phyloP scores from a whole-genome alignment of 2,113 vertebrate species.

The Fregetta grallaria region DNA sequence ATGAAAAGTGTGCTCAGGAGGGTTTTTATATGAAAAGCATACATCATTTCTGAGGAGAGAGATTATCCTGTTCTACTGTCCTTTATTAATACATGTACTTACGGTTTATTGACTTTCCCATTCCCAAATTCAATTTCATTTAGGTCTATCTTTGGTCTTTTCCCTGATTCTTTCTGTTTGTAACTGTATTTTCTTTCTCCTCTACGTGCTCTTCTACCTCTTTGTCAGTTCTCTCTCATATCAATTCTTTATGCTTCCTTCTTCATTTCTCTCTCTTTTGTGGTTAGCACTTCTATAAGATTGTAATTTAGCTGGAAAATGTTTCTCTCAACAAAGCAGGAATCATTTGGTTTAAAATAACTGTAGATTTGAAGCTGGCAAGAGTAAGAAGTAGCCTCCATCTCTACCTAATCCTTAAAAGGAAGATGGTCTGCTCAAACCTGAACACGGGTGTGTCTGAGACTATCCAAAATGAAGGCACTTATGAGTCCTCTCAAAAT shows the following conservation, averaged over 20 bases:
- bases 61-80: background rate
- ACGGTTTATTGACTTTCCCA: background rate
- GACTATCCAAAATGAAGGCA: background rate
- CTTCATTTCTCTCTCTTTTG: background rate
- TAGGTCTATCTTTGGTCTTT: background rate
- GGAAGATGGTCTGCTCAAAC: background rate
- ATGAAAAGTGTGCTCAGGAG: background rate
- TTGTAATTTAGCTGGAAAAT: background rate
- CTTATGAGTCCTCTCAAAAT: background rate
- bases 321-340: background rate
- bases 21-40: background rate
- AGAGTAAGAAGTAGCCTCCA: background rate
- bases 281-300: background rate
- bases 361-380: background rate
- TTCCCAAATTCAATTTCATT: background rate
- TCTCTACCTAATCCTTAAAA: background rate
- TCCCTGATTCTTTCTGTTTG: background rate
- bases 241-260: background rate
- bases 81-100: background rate
- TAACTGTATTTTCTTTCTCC: background rate
- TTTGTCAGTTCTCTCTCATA: background rate
- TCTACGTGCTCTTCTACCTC: background rate
- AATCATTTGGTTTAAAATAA: background rate
- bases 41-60: background rate
- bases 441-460: background rate